Percentiles rank a stretch among this genome's conserved stretches.
Evolutionary conservation across 1,140 invertebrate genomes (phyloP).

Genomic region (Eulimnadia texana): DNA sequence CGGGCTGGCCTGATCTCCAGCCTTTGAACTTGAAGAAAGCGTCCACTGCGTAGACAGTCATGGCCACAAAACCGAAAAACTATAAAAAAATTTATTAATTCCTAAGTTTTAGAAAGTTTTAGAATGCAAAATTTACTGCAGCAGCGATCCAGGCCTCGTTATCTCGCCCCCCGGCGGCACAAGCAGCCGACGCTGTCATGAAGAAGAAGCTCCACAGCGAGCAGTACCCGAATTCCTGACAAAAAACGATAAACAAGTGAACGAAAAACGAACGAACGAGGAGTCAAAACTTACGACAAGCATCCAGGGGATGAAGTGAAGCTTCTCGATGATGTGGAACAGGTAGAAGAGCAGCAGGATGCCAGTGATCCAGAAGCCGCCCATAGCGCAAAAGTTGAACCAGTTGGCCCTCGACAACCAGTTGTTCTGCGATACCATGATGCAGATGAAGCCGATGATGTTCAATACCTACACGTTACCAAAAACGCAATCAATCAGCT

Average conservation of each 20-base stretch:
- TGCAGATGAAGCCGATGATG: constrained; percentile 69
- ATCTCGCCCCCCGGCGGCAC: constrained; percentile 33
- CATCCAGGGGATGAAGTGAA: constrained; percentile 72
- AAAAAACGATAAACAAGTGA: no score
- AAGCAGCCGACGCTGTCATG: constrained; percentile 47
- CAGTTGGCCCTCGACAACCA: constrained; percentile 40
- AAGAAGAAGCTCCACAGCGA: constrained; percentile 52
- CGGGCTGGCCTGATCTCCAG: constrained; percentile 44
- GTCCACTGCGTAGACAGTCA: constrained; percentile 58
- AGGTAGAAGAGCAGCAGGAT: constrained; percentile 64
- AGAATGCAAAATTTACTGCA: constrained; percentile 40
- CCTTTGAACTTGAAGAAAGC: constrained; percentile 55
- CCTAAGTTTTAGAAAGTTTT: constrained; percentile 7
- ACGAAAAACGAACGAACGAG: no score
- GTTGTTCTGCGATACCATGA: constrained; percentile 41
- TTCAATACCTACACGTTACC: constrained; percentile 42
- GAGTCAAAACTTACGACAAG: constrained; percentile 49
- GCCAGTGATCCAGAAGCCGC: constrained; percentile 69
- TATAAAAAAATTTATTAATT: constrained; percentile 31
- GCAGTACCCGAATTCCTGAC: constrained; percentile 56
- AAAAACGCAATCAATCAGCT: no score
- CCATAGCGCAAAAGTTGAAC: constrained; percentile 69
- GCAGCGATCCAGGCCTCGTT: constrained; percentile 42
- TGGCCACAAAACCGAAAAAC: constrained; percentile 66
- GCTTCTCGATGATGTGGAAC: constrained; percentile 71